Conservation (phyloP, 2,113 vertebrate genomes). For the Phylloscopus trochilus region DNA sequence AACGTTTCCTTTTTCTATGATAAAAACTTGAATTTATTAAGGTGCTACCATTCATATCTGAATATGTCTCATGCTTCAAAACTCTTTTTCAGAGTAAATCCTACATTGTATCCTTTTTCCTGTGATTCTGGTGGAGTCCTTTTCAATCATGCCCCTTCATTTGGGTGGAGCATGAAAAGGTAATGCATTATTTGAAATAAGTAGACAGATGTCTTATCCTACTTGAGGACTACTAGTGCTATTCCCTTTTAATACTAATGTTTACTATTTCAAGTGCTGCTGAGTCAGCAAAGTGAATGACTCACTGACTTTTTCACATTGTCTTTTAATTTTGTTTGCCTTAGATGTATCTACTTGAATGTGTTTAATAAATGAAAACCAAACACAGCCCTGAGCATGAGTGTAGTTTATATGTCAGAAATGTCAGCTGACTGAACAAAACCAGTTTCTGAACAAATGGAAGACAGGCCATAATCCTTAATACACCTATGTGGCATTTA, state of each 20-base stretch:
- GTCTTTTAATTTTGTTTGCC: neutral
- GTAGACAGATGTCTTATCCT: neutral
- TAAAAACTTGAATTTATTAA: neutral
- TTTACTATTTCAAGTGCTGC: neutral
- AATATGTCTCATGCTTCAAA: neutral
- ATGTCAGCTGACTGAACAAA: neutral
- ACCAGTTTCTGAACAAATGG: neutral
- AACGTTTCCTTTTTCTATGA: neutral
- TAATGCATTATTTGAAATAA: neutral
- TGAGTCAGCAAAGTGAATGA: neutral
- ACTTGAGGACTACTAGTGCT: neutral
- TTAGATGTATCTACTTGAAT: neutral
- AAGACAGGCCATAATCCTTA: neutral
- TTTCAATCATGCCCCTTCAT: neutral
- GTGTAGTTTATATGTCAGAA: neutral
- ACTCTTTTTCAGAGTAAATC: neutral
- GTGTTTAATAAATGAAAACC: neutral
- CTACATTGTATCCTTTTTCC: accelerated
- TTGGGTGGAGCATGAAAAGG: neutral
- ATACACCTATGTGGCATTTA: neutral
- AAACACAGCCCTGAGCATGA: neutral
- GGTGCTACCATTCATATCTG: neutral
- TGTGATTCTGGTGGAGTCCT: neutral
- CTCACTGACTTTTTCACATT: neutral
- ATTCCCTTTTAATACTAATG: neutral